Evolutionary conservation across 1,140 invertebrate genomes (phyloP).

Genomic region (Drosophila jambulina): DNA sequence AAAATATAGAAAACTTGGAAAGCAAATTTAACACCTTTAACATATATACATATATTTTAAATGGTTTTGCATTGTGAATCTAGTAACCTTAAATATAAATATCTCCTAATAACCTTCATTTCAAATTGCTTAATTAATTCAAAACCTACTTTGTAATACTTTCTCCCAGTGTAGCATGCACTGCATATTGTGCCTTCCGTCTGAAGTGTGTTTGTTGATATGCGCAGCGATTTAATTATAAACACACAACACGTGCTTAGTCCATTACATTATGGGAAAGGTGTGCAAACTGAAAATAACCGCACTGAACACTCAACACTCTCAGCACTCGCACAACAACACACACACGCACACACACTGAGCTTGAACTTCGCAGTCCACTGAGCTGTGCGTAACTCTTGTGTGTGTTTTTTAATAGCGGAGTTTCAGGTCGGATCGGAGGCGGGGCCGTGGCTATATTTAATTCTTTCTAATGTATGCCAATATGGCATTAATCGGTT

Average conservation of each 20-base stretch:
- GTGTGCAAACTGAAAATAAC: conserved; percentile 75
- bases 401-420: neutral
- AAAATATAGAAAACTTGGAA: neutral
- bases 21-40: neutral
- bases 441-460: conserved; percentile 17
- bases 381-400: conserved; percentile 41
- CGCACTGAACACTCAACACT: conserved; percentile 21
- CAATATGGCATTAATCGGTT: conserved; percentile 42
- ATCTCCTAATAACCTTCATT: neutral
- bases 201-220: conserved; percentile 57
- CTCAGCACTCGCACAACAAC: conserved; percentile 10
- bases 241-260: conserved; percentile 77
- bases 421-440: conserved; percentile 30
- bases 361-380: conserved; percentile 51
- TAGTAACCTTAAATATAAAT: neutral
- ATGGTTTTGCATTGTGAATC: too few species aligned
- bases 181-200: conserved; percentile 21
- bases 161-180: neutral
- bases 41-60: neutral
- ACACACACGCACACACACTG: neutral
- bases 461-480: conserved; percentile 45
- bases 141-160: neutral
- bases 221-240: conserved; percentile 76
- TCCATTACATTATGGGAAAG: conserved; percentile 51
- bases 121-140: neutral